A percentile compares a stretch with the other conserved stretches of the same genome.
phyloP scores from a whole-genome alignment of 2,888 invertebrate species.

The Arge pagana region DNA sequence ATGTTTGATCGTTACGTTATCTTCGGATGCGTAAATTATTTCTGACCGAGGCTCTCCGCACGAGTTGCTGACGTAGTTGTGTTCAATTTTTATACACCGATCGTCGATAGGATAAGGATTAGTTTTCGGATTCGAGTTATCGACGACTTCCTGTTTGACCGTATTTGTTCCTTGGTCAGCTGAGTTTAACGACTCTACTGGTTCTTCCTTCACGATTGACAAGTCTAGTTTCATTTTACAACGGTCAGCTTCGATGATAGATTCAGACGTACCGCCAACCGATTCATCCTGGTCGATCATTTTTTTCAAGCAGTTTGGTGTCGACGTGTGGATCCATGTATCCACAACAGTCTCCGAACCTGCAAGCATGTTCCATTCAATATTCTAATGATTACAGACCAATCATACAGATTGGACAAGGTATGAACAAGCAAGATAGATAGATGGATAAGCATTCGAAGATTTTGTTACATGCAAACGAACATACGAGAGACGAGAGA shows the following conservation, averaged over 20 bases:
- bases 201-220: conserved; percentile 10
- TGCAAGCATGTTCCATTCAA: too few relatives aligned
- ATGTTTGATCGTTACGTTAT: conserved; percentile 21
- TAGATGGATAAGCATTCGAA: too few relatives aligned
- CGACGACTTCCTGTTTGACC: background rate
- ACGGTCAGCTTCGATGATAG: background rate
- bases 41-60: background rate
- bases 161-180: background rate
- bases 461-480: too few relatives aligned
- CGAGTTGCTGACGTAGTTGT: conserved; percentile 15
- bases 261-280: background rate
- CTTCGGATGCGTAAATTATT: conserved; percentile 6
- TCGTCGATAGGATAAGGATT: background rate
- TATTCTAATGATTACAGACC: background rate
- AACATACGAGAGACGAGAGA: background rate
- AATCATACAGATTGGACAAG: background rate
- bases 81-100: conserved; percentile 17
- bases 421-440: background rate
- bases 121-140: background rate
- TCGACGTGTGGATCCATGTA: conserved; percentile 62
- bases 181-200: too few relatives aligned
- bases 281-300: background rate
- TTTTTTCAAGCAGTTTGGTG: background rate
- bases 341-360: conserved; percentile 82
- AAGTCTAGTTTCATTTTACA: conserved; percentile 8